phyloP scores from a whole-genome alignment of 2,113 vertebrate genomes.

The Actinemys pallida region DNA sequence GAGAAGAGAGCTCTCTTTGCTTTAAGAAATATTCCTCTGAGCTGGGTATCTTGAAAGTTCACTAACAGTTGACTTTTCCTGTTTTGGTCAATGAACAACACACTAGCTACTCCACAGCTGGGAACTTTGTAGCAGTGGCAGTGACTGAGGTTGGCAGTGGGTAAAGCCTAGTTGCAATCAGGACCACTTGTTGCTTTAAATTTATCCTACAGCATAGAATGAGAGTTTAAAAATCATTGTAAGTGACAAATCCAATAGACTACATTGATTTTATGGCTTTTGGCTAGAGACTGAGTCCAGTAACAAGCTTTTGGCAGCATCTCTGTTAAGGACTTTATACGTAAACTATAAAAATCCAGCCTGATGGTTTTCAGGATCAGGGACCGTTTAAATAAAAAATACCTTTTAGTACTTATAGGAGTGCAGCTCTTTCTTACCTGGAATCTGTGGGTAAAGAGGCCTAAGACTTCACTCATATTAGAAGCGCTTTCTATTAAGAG shows the following conservation, averaged over 20 bases:
- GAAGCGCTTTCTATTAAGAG: neutral
- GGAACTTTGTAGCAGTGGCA: neutral
- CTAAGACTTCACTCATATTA: neutral
- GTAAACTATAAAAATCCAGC: neutral
- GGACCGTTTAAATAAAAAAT: neutral
- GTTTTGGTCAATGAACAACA: neutral
- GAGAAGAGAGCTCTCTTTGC: fast-evolving
- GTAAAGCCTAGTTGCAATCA: neutral
- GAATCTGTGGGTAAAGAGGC: neutral
- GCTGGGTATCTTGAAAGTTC: neutral
- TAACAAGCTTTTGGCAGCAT: neutral
- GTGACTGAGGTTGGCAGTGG: neutral
- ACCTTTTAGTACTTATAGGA: neutral
- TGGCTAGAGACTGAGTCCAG: neutral
- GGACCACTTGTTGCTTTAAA: neutral
- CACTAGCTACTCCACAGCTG: neutral
- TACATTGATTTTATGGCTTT: neutral
- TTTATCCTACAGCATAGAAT: neutral
- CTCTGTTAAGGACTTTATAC: neutral
- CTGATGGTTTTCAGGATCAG: neutral
- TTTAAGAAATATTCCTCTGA: neutral
- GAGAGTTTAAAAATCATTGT: neutral
- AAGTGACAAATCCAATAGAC: neutral
- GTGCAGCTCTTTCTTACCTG: neutral
- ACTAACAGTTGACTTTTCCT: neutral